Conservation (phyloP, 2,797 vertebrate species). For the Threskiornis aethiopicus region DNA sequence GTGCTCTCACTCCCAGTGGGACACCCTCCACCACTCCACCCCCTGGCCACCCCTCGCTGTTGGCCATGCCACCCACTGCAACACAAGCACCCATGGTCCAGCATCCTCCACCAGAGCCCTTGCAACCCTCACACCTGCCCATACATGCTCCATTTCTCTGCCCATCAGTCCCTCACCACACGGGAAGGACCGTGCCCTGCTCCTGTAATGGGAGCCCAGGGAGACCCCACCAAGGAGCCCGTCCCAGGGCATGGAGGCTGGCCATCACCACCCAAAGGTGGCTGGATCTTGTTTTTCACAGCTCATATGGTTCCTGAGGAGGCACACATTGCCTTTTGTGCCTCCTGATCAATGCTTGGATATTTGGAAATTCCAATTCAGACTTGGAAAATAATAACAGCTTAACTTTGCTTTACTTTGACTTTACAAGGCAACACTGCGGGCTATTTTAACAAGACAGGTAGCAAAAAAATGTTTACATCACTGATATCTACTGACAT, state of each 20-base stretch:
- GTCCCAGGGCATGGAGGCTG: neutral
- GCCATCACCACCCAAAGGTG: neutral
- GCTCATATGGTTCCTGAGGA: neutral
- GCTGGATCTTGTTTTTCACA: neutral
- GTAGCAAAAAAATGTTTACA: neutral
- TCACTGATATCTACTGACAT: neutral
- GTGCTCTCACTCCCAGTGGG: fast-evolving
- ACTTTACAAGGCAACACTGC: neutral
- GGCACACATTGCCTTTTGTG: neutral
- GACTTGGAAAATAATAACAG: neutral
- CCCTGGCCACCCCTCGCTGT: neutral
- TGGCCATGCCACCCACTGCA: neutral
- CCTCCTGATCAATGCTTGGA: neutral
- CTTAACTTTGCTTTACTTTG: neutral
- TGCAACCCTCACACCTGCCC: neutral
- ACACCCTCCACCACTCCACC: neutral
- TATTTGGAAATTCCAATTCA: neutral
- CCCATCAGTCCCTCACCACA: neutral
- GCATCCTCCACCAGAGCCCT: neutral
- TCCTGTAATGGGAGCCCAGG: neutral
- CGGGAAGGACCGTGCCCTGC: neutral
- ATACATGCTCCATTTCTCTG: neutral
- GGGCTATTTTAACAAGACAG: neutral
- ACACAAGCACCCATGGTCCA: neutral
- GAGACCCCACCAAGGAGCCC: fast-evolving